Evolutionary conservation across 1,140 invertebrate species (phyloP).

Genomic region (Venturia canescens): DNA sequence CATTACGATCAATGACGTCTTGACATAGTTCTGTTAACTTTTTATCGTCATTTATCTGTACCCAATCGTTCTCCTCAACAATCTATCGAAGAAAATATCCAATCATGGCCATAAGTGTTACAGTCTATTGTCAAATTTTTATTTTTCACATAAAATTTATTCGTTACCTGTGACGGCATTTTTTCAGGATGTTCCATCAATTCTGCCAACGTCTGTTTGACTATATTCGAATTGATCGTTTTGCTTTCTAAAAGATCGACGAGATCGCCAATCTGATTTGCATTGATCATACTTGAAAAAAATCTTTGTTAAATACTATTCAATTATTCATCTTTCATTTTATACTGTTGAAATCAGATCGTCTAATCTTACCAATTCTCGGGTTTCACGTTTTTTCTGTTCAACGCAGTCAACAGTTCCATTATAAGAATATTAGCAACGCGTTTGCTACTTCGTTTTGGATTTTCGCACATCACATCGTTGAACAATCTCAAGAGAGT

Average conservation of each 20-base stretch:
- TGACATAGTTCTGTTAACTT: constrained; percentile 81
- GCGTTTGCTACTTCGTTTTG: constrained; percentile 77
- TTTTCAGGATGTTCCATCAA: constrained; percentile 75
- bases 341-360: too few relatives aligned
- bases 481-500: constrained; percentile 81
- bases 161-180: constrained; percentile 72
- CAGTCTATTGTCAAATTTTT: too few relatives aligned
- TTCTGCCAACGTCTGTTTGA: constrained; percentile 77
- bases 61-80: constrained; percentile 80
- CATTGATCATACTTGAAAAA: constrained; percentile 71
- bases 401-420: constrained; percentile 80
- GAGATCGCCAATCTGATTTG: constrained; percentile 79
- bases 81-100: constrained; percentile 73
- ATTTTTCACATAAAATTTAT: background rate
- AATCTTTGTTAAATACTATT: background rate
- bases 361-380: constrained; percentile 76
- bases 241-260: constrained; percentile 79
- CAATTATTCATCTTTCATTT: too few relatives aligned
- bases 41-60: constrained; percentile 80
- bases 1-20: constrained; percentile 81
- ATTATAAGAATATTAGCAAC: constrained; percentile 83
- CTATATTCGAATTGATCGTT: constrained; percentile 80
- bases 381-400: constrained; percentile 80
- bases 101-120: background rate
- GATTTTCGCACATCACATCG: constrained; percentile 75